Conservation (phyloP, 2,113 vertebrate species). For the Phrynocephalus versicolor region DNA sequence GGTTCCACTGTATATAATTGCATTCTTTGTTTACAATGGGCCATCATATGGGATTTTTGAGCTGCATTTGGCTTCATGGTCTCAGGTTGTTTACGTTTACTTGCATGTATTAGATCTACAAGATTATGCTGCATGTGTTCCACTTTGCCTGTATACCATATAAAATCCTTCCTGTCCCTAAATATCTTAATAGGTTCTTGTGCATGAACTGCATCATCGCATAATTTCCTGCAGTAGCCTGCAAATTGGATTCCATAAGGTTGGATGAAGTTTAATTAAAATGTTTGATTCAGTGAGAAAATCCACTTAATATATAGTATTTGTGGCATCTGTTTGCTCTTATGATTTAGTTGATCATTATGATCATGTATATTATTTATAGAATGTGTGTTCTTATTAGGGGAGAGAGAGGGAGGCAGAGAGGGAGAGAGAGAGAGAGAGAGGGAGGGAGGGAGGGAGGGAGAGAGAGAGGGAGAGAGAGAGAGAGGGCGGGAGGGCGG, state of each 20-base stretch:
- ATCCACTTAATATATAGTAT: slow-evolving; percentile 3
- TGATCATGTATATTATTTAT: not conserved
- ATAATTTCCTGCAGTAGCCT: not conserved
- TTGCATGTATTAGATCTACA: not conserved
- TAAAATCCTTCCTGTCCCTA: not conserved
- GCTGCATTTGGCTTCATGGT: not conserved
- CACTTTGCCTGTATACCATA: not conserved
- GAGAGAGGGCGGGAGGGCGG: not conserved
- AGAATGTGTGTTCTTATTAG: not conserved
- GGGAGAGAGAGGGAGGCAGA: not conserved
- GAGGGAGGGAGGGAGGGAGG: too few species aligned
- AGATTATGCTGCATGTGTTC: not conserved
- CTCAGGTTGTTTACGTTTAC: not conserved
- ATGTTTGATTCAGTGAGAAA: slow-evolving; percentile 11
- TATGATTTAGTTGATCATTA: not conserved
- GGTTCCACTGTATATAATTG: not conserved
- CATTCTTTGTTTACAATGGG: not conserved
- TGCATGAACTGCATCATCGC: not conserved
- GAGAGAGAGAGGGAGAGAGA: too few species aligned
- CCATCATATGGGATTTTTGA: not conserved
- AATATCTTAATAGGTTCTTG: not conserved
- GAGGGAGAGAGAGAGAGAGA: too few species aligned
- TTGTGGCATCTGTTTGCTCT: not conserved
- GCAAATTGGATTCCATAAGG: slow-evolving; percentile 9
- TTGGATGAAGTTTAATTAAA: slow-evolving; percentile 23